Base-by-base conservation (phyloP, 2,113 vertebrate species). In the Acinonyx jubatus region DNA sequence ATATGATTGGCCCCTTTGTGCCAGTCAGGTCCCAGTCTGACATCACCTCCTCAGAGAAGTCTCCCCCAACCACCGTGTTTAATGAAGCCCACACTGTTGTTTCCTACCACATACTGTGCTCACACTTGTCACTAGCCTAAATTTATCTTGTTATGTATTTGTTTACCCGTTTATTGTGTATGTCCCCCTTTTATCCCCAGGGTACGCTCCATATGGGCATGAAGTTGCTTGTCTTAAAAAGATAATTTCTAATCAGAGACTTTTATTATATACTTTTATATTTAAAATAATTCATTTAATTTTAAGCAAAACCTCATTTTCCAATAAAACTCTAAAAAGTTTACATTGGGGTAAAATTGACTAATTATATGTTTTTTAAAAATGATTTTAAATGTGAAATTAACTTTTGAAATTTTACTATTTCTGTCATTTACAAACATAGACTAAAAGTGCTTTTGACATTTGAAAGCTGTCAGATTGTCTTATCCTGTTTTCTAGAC, bases 251-350 rank as follows among this genome's bases (percentile, higher is more conserved):
- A 79, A 71, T 36, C 23, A 66, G 36, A 74, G 23, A 91, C 66
- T 71, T 71, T 63, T 69, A 88, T 93, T 31, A 25, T 25, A 14
- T n/a, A 68, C 12, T 81, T 68, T 85, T 81, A 48, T 74, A 48
- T 21, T 81, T 91, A 55, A 80, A 80, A 86, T 10, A 36, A 10
- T 52, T 48, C 63, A 27, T 85, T 87, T 85, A 84, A 79, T 69
- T 95, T 83, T 74, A 90, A 80, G 57, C n/a, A 94, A 87, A 91
- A 76, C 48, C 6, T 83, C 18, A 93, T 41, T 93, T 93, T 38
- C 79, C n/a, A 80, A 63, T 81, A 19, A 80, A 85, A 81, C 29
- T 78, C 55, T 73, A 23, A 80, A 73, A 90, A 18, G 23, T 68
- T 80, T 38, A 50, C 15, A 52, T 18, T 68, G 27, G 50, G 63